Evolutionary conservation across 2,113 vertebrate species (phyloP), one percentile per base, ranked within the genome.

Genomic region (Muntiacus muntjak): DNA sequence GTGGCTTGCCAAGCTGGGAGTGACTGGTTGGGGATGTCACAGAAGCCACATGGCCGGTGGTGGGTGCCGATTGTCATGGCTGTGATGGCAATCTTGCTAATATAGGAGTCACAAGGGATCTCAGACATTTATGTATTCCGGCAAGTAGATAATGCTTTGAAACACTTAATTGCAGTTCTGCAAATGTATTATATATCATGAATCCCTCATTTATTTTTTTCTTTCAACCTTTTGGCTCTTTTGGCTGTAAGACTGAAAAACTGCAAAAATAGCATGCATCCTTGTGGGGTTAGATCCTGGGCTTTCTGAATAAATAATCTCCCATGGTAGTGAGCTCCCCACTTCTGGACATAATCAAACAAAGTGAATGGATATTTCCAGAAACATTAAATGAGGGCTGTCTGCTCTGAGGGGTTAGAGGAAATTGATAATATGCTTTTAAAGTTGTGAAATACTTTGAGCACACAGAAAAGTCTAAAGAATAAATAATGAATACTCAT

Each of bases 1-100:
- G 86, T 83, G 78, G 62, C 93, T 89, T 96, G 76, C 86, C 62
- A 92, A 97, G 92, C 93, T 89, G 87, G 64, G 50, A 64, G 55
- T 71, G 76, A 83, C 54, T 47, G 89, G 16, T 11, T 33, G 91
- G 86, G 79, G 47, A 50, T 55, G 30, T 64, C 5, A 13, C 40
- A 95, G 88, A 78, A 91, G 78, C 71, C 67, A 50, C 96, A n/a
- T 14, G 62, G 89, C 23, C 0, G 19, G 54, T 62, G 78, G n/a
- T 3, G 6, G 86, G 23, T 55, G 11, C 58, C 71, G 55, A 12
- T 3, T 62, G 67, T 60, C 30, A 79, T 4, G 2, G 6, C 15
- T 28, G 58, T 7, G 28, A 47, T 11, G 36, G 36, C 78, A 86
- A 11, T n/a, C 91, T 76, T 52, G 40, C 45, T 60, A 55, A 30